phyloP scores from a whole-genome alignment of 2,888 invertebrate species.

The Nineta flava region DNA sequence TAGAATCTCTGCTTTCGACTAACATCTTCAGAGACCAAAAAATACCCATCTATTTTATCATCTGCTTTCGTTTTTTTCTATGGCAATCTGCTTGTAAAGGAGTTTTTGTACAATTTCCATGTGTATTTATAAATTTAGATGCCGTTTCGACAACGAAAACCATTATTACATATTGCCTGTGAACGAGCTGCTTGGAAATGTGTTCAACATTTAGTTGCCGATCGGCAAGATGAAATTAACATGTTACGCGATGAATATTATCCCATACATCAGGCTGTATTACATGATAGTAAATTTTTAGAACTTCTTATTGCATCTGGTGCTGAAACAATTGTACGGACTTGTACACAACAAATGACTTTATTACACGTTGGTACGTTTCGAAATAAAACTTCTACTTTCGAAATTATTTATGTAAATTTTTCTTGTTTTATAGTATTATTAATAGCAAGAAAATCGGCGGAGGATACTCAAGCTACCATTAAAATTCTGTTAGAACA shows the following conservation, averaged over 20 bases:
- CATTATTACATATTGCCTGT: slow-evolving; percentile 50
- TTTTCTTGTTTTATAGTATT: slow-evolving; percentile 31
- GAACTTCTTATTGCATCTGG: slow-evolving; percentile 47
- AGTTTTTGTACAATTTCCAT: neutral
- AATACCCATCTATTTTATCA: no score
- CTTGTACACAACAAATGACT: slow-evolving; percentile 57
- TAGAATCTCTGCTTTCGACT: no score
- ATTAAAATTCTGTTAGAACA: slow-evolving; percentile 52
- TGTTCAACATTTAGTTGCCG: slow-evolving; percentile 46
- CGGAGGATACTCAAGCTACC: slow-evolving; percentile 53
- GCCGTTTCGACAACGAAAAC: slow-evolving; percentile 39
- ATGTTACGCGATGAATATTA: slow-evolving; percentile 58
- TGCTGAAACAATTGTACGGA: slow-evolving; percentile 52
- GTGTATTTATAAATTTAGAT: slow-evolving; percentile 18
- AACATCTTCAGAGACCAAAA: no score
- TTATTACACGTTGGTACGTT: slow-evolving; percentile 41
- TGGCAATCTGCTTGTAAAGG: no score
- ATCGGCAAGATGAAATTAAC: slow-evolving; percentile 51
- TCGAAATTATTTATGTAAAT: neutral
- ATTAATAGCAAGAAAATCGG: slow-evolving; percentile 49
- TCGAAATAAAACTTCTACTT: no score
- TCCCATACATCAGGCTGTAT: slow-evolving; percentile 60
- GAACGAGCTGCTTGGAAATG: slow-evolving; percentile 57
- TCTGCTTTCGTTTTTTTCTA: no score
- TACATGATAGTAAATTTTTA: slow-evolving; percentile 53